Evolutionary conservation across 2,113 vertebrate genomes (phyloP).

Genomic region (Piaya cayana): DNA sequence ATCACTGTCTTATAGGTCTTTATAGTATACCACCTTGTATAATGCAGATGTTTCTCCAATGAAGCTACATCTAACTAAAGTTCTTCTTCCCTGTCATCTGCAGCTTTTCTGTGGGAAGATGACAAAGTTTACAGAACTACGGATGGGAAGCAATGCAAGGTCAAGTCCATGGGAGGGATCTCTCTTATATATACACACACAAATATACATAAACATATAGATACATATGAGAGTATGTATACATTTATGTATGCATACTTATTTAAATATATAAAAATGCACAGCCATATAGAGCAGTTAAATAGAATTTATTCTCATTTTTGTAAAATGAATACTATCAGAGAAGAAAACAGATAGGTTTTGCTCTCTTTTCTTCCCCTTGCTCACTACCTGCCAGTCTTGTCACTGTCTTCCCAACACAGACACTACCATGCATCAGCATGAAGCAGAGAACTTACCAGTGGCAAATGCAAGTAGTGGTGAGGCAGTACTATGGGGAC

Average conservation of each 20-base stretch:
- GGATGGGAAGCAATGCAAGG: background rate
- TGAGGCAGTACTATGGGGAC: background rate
- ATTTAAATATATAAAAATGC: background rate
- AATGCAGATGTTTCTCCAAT: background rate
- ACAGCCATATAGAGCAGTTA: background rate
- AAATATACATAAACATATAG: background rate
- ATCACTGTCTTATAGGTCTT: background rate
- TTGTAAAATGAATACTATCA: background rate
- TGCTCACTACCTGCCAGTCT: background rate
- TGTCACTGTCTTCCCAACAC: background rate
- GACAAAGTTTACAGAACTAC: background rate
- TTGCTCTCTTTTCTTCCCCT: background rate
- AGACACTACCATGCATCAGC: rapidly evolving
- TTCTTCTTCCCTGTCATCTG: background rate
- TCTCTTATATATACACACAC: background rate
- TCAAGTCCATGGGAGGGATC: background rate
- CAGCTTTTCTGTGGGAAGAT: background rate
- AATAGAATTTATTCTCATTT: background rate
- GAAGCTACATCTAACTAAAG: background rate
- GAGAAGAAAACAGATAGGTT: background rate
- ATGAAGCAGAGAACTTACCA: background rate
- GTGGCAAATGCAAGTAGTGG: rapidly evolving
- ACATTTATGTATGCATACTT: too few relatives aligned
- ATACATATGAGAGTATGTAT: rapidly evolving
- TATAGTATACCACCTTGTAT: background rate